These are phyloP conservation scores for Myripristis murdjan DNA, from an alignment of 2,797 vertebrate species.

Conservation along the genomic window DNA sequence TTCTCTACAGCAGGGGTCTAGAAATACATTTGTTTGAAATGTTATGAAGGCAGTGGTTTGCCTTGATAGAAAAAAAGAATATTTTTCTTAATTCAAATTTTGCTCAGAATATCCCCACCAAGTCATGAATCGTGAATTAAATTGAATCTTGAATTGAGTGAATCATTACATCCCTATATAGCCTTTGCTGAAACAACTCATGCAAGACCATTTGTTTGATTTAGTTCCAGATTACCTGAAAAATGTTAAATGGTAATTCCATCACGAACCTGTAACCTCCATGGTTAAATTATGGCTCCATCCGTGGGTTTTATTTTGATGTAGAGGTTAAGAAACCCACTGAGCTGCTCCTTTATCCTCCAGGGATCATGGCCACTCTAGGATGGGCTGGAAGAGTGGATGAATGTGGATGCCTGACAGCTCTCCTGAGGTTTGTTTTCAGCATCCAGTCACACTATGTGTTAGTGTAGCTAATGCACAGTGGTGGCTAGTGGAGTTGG, in stretches of 20 bases:
- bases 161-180: no score
- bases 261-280: not conserved
- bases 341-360: conserved; percentile 2
- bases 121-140: no score
- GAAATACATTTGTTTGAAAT: no score
- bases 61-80: no score
- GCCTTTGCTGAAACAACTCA: conserved; percentile 15
- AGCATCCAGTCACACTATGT: conserved; percentile 5
- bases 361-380: not conserved
- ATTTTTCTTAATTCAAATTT: no score
- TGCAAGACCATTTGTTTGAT: not conserved
- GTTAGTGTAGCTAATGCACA: conserved; percentile 25
- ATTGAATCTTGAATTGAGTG: no score
- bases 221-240: not conserved
- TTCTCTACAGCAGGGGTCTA: no score
- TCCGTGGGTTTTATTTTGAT: not conserved
- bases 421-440: conserved; percentile 36
- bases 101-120: no score
- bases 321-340: conserved; percentile 12
- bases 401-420: conserved; percentile 25
- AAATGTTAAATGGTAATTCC: not conserved
- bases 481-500: conserved; percentile 11
- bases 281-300: not conserved
- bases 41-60: no score
- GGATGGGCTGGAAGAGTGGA: conserved; percentile 14